A percentile compares a stretch with the other conserved stretches of the same genome.
Conservation (phyloP, 2,888 invertebrate genomes). For the Stenolophus ochropezus region DNA sequence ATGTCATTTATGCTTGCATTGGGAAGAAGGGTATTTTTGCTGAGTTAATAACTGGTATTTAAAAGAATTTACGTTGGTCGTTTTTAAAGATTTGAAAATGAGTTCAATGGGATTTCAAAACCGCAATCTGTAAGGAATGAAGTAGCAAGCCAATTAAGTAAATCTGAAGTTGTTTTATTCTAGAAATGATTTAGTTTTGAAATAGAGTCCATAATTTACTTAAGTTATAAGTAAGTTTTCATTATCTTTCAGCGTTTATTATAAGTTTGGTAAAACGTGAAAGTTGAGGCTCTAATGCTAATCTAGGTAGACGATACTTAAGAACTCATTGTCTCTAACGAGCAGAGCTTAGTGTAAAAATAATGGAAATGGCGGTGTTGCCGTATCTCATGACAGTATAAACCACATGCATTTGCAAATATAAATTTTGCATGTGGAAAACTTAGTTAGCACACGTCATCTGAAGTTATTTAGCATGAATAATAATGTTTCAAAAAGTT, state of each 20-base stretch:
- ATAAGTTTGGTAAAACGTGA: not conserved
- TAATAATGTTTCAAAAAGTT: constrained; percentile 30
- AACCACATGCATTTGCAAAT: constrained; percentile 23
- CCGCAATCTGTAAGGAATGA: too few species aligned
- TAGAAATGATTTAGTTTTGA: not conserved
- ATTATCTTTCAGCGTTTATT: not conserved
- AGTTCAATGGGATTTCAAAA: too few species aligned
- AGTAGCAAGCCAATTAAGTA: too few species aligned
- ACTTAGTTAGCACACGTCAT: constrained; percentile 18
- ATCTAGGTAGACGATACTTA: not conserved
- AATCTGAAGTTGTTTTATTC: not conserved
- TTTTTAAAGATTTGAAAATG: too few species aligned
- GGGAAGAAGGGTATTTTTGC: too few species aligned
- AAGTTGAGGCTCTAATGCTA: not conserved
- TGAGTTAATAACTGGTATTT: too few species aligned
- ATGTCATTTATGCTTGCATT: too few species aligned
- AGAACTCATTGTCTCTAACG: not conserved
- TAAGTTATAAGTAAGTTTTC: not conserved
- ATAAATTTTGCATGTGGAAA: constrained; percentile 25
- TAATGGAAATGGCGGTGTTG: not conserved
- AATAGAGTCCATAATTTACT: not conserved
- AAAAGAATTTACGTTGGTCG: too few species aligned
- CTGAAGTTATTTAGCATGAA: constrained; percentile 25
- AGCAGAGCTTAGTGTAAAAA: not conserved
- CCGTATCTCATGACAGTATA: constrained; percentile 1